Percentiles rank a stretch among this genome's conserved stretches.
Evolutionary conservation across 2,113 vertebrate species (phyloP).

Genomic region (Megaceryle maxima): DNA sequence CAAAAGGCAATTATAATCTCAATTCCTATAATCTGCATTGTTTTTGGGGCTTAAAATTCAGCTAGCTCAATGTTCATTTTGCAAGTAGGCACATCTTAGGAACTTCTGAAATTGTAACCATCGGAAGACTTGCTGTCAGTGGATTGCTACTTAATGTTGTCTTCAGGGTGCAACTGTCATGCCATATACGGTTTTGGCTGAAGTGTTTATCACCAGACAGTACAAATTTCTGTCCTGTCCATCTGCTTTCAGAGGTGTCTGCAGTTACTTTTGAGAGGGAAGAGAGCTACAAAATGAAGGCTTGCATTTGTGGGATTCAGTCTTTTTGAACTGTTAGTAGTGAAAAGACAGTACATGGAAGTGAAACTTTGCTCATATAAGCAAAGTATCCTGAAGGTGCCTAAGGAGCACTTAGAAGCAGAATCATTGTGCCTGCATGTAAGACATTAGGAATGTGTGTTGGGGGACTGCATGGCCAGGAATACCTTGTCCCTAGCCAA

Average conservation of each 20-base stretch:
- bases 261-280: not conserved
- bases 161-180: not conserved
- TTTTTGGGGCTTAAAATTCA: not conserved
- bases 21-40: not conserved
- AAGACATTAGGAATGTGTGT: not conserved
- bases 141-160: not conserved
- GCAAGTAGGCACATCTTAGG: not conserved
- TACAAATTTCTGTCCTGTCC: not conserved
- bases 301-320: not conserved
- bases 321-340: not conserved
- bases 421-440: not conserved
- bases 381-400: not conserved
- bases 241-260: not conserved
- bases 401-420: not conserved
- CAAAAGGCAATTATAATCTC: not conserved
- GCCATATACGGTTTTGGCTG: not conserved
- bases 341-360: not conserved
- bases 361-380: not conserved
- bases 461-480: not conserved
- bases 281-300: not conserved
- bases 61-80: not conserved
- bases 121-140: not conserved
- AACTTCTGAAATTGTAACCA: not conserved
- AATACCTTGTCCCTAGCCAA: not conserved
- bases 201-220: not conserved